phyloP scores from a whole-genome alignment of 2,797 vertebrate species.

The Tangara arthus region DNA sequence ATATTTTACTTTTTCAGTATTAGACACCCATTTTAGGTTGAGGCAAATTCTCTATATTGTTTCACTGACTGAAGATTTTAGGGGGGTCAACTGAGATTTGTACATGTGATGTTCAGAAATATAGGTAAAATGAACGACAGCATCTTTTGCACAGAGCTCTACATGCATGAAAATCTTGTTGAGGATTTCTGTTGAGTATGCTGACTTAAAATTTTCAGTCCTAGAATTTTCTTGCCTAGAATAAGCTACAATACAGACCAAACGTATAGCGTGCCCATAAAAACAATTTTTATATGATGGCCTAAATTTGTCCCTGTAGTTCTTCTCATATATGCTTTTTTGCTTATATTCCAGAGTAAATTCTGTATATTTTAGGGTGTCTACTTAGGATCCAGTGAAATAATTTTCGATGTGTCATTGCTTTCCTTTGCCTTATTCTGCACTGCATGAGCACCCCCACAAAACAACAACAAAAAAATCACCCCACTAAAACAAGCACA shows the following conservation, averaged over 20 bases:
- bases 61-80: background rate
- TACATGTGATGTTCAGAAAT: background rate
- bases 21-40: background rate
- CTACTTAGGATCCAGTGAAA: background rate
- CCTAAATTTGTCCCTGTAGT: background rate
- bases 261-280: background rate
- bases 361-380: background rate
- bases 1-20: background rate
- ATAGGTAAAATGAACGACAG: background rate
- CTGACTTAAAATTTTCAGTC: background rate
- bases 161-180: background rate
- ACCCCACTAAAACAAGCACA: background rate
- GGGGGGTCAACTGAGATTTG: background rate
- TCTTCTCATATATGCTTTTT: background rate
- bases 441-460: rapidly evolving
- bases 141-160: background rate
- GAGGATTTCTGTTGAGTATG: background rate
- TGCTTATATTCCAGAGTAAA: background rate
- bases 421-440: background rate
- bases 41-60: background rate
- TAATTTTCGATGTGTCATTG: background rate
- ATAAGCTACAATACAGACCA: background rate
- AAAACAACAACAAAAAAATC: background rate
- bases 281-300: background rate
- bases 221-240: background rate